phyloP scores from a whole-genome alignment of 2,797 vertebrate genomes.

The Chlorospingus semifuscus region DNA sequence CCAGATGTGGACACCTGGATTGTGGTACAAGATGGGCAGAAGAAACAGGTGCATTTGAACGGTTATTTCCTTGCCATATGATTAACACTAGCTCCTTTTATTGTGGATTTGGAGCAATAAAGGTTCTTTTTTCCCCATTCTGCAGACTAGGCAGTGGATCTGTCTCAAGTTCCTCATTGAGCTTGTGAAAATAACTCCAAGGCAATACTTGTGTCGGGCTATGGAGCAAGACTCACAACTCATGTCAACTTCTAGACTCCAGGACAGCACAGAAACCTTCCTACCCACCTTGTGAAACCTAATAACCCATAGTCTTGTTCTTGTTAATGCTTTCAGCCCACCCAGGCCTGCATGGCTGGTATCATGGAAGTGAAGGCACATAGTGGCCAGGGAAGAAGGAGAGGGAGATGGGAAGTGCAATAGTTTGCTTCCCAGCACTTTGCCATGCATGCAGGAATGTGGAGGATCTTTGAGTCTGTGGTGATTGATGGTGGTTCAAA shows the following conservation, averaged over 20 bases:
- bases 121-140: neutral
- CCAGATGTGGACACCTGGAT: neutral
- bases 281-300: neutral
- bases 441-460: rapidly evolving
- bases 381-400: neutral
- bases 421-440: neutral
- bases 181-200: neutral
- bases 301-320: neutral
- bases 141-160: neutral
- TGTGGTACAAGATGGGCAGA: neutral
- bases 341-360: neutral
- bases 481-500: neutral
- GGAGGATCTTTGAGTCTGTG: rapidly evolving
- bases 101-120: neutral
- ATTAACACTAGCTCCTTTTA: neutral
- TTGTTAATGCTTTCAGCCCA: neutral
- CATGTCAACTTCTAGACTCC: neutral
- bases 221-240: neutral
- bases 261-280: neutral
- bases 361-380: neutral
- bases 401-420: neutral
- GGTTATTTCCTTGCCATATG: neutral
- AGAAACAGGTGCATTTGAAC: neutral
- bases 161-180: neutral
- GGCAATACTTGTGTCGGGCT: neutral